Evolutionary conservation across 2,797 vertebrate species (phyloP).

Genomic region (Pangasius krempfi): DNA sequence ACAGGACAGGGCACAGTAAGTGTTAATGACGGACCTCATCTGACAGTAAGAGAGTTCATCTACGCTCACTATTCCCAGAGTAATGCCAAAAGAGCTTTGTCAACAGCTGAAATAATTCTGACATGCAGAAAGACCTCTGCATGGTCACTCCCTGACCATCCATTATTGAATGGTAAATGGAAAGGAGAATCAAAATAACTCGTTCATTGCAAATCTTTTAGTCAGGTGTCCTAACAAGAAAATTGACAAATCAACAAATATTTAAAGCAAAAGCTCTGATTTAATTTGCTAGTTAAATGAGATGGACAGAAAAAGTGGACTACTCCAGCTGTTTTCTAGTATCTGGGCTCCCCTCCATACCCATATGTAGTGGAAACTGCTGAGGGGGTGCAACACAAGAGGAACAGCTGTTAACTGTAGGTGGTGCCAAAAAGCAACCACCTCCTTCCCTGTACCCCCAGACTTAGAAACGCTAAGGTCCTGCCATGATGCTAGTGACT

Average conservation of each 20-base stretch:
- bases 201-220: neutral
- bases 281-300: neutral
- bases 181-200: neutral
- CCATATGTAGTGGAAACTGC: neutral
- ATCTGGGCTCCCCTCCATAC: neutral
- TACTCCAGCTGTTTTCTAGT: neutral
- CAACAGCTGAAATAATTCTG: neutral
- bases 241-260: neutral
- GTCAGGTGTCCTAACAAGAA: neutral
- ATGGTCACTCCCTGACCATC: neutral
- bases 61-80: neutral
- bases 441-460: neutral
- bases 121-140: neutral
- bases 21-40: neutral
- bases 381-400: neutral
- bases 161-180: neutral
- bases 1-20: neutral
- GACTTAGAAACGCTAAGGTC: neutral
- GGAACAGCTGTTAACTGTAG: neutral
- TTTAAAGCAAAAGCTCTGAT: neutral
- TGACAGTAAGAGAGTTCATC: neutral
- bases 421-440: conserved; percentile 13
- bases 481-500: neutral
- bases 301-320: neutral
- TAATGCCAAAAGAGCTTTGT: neutral